phyloP scores from a whole-genome alignment of 2,797 vertebrate species.

The Amniataba percoides region DNA sequence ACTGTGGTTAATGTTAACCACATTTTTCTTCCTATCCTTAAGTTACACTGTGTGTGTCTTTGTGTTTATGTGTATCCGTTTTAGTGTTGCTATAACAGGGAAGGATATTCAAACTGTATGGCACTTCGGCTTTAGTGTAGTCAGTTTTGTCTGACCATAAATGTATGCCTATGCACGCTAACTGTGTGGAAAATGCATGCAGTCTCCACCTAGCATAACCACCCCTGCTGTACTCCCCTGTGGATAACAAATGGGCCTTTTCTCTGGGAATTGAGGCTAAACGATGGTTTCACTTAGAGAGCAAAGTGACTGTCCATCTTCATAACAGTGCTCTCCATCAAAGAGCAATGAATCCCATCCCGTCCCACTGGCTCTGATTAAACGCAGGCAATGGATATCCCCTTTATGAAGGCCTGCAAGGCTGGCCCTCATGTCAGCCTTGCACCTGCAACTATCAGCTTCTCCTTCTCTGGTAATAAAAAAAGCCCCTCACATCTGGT shows the following conservation, averaged over 20 bases:
- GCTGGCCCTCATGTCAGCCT: constrained; percentile 83
- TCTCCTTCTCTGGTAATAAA: constrained; percentile 86
- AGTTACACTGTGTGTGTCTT: constrained; percentile 25
- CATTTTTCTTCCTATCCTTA: neutral
- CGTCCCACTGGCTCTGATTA: constrained; percentile 94
- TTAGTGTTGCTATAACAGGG: constrained; percentile 32
- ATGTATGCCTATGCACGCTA: constrained; percentile 81
- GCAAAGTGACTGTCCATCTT: constrained; percentile 91
- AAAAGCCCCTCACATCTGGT: constrained; percentile 87
- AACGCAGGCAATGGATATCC: constrained; percentile 89
- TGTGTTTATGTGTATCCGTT: constrained; percentile 20
- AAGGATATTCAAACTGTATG: constrained; percentile 56
- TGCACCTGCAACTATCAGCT: constrained; percentile 91
- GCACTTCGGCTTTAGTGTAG: constrained; percentile 64
- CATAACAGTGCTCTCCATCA: constrained; percentile 91
- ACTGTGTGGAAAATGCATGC: constrained; percentile 87
- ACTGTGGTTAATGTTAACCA: neutral
- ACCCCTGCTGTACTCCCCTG: constrained; percentile 83
- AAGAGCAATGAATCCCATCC: constrained; percentile 96
- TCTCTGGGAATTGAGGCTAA: constrained; percentile 89
- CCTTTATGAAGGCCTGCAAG: constrained; percentile 79
- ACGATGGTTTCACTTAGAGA: constrained; percentile 90
- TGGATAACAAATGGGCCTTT: constrained; percentile 89
- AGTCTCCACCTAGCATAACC: constrained; percentile 83
- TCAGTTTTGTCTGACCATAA: constrained; percentile 70